phyloP scores from a whole-genome alignment of 1,140 invertebrate species.

The Diorhabda elongata region DNA sequence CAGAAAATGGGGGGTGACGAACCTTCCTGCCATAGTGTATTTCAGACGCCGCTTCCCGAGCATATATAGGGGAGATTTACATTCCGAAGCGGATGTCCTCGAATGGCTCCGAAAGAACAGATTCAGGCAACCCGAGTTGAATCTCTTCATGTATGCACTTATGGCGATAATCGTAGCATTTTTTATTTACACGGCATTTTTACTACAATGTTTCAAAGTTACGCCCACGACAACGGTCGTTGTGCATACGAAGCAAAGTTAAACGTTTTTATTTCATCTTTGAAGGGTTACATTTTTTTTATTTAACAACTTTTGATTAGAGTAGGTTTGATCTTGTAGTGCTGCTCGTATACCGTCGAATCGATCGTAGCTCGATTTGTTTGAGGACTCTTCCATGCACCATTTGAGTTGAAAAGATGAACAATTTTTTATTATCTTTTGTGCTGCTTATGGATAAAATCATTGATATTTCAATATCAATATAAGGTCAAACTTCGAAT shows the following conservation, averaged over 20 bases:
- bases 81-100: conserved; percentile 81
- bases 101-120: conserved; percentile 92
- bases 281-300: not conserved
- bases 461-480: too few relatives aligned
- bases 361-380: too few relatives aligned
- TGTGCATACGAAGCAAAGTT: conserved; percentile 55
- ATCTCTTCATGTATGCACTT: conserved; percentile 91
- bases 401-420: too few relatives aligned
- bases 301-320: not conserved
- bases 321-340: not conserved
- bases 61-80: conserved; percentile 86
- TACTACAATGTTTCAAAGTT: conserved; percentile 83
- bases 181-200: conserved; percentile 83
- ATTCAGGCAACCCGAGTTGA: conserved; percentile 87
- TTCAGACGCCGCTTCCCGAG: conserved; percentile 91
- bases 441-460: too few relatives aligned
- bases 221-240: conserved; percentile 47
- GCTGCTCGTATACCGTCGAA: not conserved
- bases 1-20: conserved; percentile 91
- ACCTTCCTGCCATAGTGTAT: conserved; percentile 86
- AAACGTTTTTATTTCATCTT: conserved; percentile 6
- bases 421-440: too few relatives aligned
- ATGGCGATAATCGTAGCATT: conserved; percentile 81
- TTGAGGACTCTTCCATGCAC: too few relatives aligned
- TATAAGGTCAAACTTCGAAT: too few relatives aligned